Evolutionary conservation across 2,888 invertebrate genomes (phyloP).

Genomic region (Epicampocera succincta): DNA sequence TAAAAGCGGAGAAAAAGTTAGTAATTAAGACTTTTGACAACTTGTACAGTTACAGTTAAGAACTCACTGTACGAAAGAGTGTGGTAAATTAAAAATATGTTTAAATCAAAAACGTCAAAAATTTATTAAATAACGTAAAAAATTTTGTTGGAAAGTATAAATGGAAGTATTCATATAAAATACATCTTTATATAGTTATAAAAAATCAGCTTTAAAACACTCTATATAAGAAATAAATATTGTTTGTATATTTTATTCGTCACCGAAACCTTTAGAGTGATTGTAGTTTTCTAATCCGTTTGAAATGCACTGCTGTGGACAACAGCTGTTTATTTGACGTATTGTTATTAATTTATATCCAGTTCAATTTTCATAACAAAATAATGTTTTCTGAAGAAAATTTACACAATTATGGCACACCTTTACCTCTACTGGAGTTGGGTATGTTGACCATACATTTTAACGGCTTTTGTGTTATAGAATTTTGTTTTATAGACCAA

Average conservation of each 20-base stretch:
- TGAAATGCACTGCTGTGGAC: background rate
- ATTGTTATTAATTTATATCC: too few relatives aligned
- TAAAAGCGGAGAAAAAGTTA: conserved; percentile 40
- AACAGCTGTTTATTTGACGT: conserved; percentile 35
- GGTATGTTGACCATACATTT: conserved; percentile 83
- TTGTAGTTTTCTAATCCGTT: too few relatives aligned
- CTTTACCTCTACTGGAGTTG: conserved; percentile 91
- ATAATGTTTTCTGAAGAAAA: conserved; percentile 84
- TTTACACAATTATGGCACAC: conserved; percentile 89
- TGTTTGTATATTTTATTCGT: too few relatives aligned
- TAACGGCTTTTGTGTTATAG: background rate
- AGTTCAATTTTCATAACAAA: conserved; percentile 1
- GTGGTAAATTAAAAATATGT: background rate
- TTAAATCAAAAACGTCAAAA: background rate
- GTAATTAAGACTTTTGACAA: conserved; percentile 42
- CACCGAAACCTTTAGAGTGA: too few relatives aligned
- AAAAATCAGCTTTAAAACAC: too few relatives aligned
- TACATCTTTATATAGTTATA: too few relatives aligned
- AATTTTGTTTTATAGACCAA: conserved; percentile 84
- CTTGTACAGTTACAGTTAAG: conserved; percentile 16
- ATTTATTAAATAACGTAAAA: too few relatives aligned
- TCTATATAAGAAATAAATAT: too few relatives aligned
- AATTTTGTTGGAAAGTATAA: too few relatives aligned
- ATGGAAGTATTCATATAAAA: too few relatives aligned
- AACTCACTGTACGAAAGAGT: conserved; percentile 3